Evolutionary conservation across 2,888 invertebrate genomes (phyloP).

Genomic region (Tipula unca): DNA sequence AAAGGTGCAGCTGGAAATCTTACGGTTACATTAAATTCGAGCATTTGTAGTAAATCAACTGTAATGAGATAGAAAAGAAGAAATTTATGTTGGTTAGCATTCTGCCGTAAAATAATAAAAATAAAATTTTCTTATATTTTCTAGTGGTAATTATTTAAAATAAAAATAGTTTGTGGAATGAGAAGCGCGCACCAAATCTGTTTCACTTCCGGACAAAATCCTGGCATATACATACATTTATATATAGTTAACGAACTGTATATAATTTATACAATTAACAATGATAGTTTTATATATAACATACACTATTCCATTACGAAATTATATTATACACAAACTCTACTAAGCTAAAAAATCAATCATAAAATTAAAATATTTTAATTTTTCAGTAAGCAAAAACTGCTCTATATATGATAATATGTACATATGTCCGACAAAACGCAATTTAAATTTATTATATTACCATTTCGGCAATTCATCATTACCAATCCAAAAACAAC

Average conservation of each 20-base stretch:
- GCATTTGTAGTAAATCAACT: constrained; percentile 97
- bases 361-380: neutral
- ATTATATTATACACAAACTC: neutral
- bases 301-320: neutral
- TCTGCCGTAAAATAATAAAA: neutral
- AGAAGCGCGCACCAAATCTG: neutral
- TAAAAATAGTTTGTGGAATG: neutral
- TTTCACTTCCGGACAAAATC: neutral
- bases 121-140: constrained; percentile 18
- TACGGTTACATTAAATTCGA: constrained; percentile 91
- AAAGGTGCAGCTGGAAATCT: constrained; percentile 95
- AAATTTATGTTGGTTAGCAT: neutral
- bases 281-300: neutral
- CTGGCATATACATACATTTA: too few species aligned
- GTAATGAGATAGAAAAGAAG: constrained; percentile 42
- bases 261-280: constrained; percentile 4
- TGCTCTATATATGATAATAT: neutral
- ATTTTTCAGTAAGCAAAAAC: neutral
- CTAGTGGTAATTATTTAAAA: constrained; percentile 20
- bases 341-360: neutral
- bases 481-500: neutral
- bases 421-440: neutral
- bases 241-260: neutral
- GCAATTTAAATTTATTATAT: neutral
- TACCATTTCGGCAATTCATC: neutral